Conservation (phyloP, 1,140 invertebrate species). For the Atta texana region DNA sequence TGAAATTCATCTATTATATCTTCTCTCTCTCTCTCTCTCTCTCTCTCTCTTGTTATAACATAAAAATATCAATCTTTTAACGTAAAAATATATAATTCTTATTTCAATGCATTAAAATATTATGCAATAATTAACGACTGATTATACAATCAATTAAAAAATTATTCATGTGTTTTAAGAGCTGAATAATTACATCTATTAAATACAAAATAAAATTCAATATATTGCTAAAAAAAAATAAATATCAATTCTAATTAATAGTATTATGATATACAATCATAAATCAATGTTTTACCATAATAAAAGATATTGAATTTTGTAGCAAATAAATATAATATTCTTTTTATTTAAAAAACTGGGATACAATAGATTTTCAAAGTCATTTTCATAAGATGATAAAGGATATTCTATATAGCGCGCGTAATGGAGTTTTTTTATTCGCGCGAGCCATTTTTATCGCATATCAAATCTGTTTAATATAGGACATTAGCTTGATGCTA, state of each 20-base stretch:
- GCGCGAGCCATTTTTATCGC: slow-evolving; percentile 54
- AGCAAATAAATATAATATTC: neutral
- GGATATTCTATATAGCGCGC: neutral
- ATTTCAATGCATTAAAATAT: slow-evolving; percentile 5
- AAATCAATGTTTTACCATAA: neutral
- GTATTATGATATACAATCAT: neutral
- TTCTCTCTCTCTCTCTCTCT: neutral
- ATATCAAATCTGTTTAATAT: slow-evolving; percentile 66
- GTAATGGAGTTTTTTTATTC: slow-evolving; percentile 60
- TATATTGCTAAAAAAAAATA: neutral
- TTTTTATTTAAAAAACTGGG: neutral
- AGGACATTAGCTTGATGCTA: slow-evolving; percentile 33
- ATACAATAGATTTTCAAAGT: slow-evolving; percentile 6
- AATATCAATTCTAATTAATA: neutral
- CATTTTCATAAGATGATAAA: neutral
- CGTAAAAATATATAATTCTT: neutral
- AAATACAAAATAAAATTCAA: neutral
- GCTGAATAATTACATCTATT: neutral
- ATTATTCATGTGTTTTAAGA: neutral
- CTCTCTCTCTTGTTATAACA: neutral
- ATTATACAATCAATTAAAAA: neutral
- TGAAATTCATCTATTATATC: neutral
- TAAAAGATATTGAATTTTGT: slow-evolving; percentile 15
- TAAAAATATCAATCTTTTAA: neutral
- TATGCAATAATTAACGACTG: neutral